Evolutionary conservation across 2,113 vertebrate genomes (phyloP).

Genomic region (Eulacestoma nigropectus): DNA sequence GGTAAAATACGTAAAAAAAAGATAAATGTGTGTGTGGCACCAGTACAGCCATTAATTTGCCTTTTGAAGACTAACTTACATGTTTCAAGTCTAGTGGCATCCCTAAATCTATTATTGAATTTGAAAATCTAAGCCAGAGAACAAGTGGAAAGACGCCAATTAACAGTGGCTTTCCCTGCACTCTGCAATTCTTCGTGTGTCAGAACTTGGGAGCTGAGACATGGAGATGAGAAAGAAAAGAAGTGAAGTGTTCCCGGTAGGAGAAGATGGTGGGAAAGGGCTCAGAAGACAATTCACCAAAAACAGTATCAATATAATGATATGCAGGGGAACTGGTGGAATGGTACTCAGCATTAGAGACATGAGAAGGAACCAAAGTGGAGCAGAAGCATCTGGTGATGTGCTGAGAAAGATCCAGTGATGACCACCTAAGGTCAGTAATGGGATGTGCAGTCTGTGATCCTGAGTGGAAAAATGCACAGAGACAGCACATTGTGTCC

Average conservation of each 20-base stretch:
- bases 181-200: accelerated
- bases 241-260: not conserved
- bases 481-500: accelerated
- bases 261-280: not conserved
- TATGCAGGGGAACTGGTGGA: not conserved
- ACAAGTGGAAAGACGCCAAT: not conserved
- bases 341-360: not conserved
- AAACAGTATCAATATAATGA: not conserved
- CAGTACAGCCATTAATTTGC: not conserved
- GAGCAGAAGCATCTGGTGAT: not conserved
- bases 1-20: not conserved
- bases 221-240: not conserved
- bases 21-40: not conserved
- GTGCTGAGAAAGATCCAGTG: not conserved
- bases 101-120: not conserved
- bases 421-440: not conserved
- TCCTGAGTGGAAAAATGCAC: not conserved
- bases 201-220: not conserved
- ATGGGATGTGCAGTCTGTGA: not conserved
- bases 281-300: not conserved
- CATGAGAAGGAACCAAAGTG: not conserved
- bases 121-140: not conserved
- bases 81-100: not conserved
- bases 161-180: not conserved
- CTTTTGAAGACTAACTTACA: not conserved